Evolutionary conservation across 2,797 vertebrate genomes (phyloP), one percentile per base, ranked within the genome.

Genomic region (Premnoplex brunnescens): DNA sequence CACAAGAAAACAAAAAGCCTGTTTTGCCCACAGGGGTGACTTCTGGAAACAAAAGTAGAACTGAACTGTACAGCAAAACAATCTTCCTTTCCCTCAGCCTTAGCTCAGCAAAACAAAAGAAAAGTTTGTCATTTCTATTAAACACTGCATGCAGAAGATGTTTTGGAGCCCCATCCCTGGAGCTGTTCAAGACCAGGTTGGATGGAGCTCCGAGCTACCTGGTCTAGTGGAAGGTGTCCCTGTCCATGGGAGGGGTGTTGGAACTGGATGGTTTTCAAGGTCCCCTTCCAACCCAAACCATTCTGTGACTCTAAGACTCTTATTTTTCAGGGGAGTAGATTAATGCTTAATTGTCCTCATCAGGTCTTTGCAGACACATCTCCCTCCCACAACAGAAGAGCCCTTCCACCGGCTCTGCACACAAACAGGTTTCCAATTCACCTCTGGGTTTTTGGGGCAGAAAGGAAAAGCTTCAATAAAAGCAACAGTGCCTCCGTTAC

Each of bases 311-410:
- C 32, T 21, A 16, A 3, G 3, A 41, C 26, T 48, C 20, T 23
- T 23, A 4, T 8, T 56, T 6, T 11, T 2, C 9, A 10, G 17
- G 43, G 8, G 43, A 7, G 2, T 8, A 34, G 69, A 37, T 23
- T 14, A 22, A 9, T 2, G 7, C 24, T 9, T n/a, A 17, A 14
- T 4, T 2, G 1, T 7, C 51, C 27, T 59, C 36, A 5, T 3
- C 2, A 14, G 11, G 34, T 24, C 26, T 52, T 5, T 30, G 24
- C n/a, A 39, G 44, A 21, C 4, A 9, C 0, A 9, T 2, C 0
- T 4, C 43, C 37, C 10, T 30, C 7, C 8, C 9, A 9, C 41
- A 62, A 8, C 1, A 14, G 16, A 11, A 54, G 6, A 7, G 2
- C 22, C 66, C 8, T 26, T 12, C 41, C 51, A 49, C 10, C n/a